phyloP scores from a whole-genome alignment of 2,888 invertebrate species.

The Sthenelais limicola region DNA sequence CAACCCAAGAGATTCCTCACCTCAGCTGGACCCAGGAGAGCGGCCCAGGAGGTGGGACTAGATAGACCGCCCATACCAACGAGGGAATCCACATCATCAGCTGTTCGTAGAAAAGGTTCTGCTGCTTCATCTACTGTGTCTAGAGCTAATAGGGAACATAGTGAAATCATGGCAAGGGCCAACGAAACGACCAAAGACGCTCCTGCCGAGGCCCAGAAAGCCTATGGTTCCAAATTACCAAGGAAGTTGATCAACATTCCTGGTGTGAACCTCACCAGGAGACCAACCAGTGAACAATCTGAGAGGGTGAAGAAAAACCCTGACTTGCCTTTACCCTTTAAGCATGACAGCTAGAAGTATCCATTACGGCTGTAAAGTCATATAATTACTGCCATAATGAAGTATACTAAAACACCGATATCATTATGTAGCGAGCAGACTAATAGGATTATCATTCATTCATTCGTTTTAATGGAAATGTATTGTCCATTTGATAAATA shows the following conservation, averaged over 20 bases:
- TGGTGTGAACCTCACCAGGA: background rate
- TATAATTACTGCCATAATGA: no score
- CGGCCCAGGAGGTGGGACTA: background rate
- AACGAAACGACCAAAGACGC: background rate
- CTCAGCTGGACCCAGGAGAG: constrained; percentile 1
- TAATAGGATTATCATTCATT: no score
- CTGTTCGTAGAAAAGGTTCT: background rate
- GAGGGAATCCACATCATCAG: background rate
- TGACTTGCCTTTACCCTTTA: constrained; percentile 1
- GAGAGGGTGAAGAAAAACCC: constrained; percentile 25
- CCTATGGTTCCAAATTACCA: constrained; percentile 5
- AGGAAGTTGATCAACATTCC: constrained; percentile 4
- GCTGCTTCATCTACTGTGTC: background rate
- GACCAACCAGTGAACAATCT: constrained; percentile 14
- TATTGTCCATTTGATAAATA: no score
- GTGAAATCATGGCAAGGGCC: background rate
- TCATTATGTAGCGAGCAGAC: no score
- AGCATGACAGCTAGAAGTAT: no score
- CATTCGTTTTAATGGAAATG: no score
- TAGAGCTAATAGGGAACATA: background rate
- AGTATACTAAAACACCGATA: no score
- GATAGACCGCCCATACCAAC: background rate
- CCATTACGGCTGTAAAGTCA: no score
- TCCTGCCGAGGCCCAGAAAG: background rate
- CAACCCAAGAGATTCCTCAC: constrained; percentile 16